These are phyloP conservation scores for Melanotus villosus DNA, from an alignment of 2,888 invertebrate genomes.

Conservation along the genomic window DNA sequence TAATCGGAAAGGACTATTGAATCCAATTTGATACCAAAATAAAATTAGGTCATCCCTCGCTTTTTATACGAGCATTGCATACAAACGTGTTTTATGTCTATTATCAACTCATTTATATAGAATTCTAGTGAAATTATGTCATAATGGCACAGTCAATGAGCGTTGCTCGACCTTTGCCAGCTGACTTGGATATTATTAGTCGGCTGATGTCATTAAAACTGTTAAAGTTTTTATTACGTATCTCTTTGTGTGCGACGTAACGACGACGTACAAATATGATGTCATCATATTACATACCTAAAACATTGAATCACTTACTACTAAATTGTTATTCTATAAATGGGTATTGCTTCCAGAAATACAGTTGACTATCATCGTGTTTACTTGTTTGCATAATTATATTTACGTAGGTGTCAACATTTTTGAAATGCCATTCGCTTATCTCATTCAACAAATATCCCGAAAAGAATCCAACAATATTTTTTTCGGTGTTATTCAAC, in stretches of 20 bases:
- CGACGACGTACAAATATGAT: constrained; percentile 39
- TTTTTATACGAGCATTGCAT: constrained; percentile 13
- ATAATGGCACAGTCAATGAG: constrained; percentile 41
- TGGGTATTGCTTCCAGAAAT: constrained; percentile 5
- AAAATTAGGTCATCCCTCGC: neutral
- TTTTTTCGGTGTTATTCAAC: too few species aligned
- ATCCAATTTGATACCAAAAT: neutral
- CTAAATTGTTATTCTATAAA: constrained; percentile 20
- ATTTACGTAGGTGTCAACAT: constrained; percentile 22
- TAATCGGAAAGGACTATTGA: neutral
- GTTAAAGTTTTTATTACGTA: constrained; percentile 42
- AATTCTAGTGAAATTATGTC: constrained; percentile 39
- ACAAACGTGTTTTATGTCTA: constrained; percentile 9
- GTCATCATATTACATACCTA: constrained; percentile 36
- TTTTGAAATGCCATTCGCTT: constrained; percentile 10
- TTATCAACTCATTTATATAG: constrained; percentile 28
- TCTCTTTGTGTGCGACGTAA: constrained; percentile 37
- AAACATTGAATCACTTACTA: constrained; percentile 36
- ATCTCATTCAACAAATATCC: neutral
- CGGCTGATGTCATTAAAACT: constrained; percentile 49
- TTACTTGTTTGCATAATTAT: constrained; percentile 19
- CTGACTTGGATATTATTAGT: constrained; percentile 51
- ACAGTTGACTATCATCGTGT: neutral
- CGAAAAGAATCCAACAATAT: neutral
- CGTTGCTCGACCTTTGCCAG: constrained; percentile 47